Evolutionary conservation across 2,888 invertebrate genomes (phyloP).

Genomic region (Limenitis camilla): DNA sequence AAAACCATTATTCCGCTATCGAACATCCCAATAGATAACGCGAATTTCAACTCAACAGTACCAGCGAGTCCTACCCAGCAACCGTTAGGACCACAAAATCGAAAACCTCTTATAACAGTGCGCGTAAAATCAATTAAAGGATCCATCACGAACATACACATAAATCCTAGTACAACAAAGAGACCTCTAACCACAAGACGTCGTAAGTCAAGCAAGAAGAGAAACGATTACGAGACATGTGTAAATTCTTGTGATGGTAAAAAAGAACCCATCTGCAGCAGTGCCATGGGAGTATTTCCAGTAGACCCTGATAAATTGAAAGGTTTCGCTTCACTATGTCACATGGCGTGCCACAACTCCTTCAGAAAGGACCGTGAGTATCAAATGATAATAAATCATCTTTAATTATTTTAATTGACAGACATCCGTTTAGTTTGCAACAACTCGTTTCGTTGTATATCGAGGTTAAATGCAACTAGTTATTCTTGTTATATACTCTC

Average conservation of each 20-base stretch:
- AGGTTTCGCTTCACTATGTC: conserved; percentile 63
- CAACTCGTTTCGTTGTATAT: conserved; percentile 7
- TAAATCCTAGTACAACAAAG: conserved; percentile 45
- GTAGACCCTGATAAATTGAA: conserved; percentile 53
- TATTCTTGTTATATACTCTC: conserved; percentile 5
- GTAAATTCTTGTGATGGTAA: conserved; percentile 47
- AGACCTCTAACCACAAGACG: conserved; percentile 34
- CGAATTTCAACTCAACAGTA: not conserved
- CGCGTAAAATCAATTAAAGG: conserved; percentile 52
- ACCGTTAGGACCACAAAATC: conserved; percentile 3
- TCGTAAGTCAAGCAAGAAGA: conserved; percentile 37
- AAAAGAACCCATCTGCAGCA: conserved; percentile 54
- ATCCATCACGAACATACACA: conserved; percentile 50
- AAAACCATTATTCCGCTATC: conserved; percentile 11
- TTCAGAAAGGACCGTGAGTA: conserved; percentile 58
- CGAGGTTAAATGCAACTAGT: conserved; percentile 13
- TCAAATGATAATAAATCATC: not conserved
- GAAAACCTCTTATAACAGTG: conserved; percentile 40
- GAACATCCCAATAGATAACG: conserved; percentile 5
- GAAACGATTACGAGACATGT: conserved; percentile 54
- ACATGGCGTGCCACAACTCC: conserved; percentile 66
- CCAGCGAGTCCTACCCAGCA: conserved; percentile 12
- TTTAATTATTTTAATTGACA: not conserved
- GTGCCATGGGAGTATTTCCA: conserved; percentile 42
- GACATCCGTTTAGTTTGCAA: conserved; percentile 1